These are phyloP conservation scores for Dendroctonus ponderosae DNA, from an alignment of 1,140 invertebrate genomes.

Conservation along the genomic window DNA sequence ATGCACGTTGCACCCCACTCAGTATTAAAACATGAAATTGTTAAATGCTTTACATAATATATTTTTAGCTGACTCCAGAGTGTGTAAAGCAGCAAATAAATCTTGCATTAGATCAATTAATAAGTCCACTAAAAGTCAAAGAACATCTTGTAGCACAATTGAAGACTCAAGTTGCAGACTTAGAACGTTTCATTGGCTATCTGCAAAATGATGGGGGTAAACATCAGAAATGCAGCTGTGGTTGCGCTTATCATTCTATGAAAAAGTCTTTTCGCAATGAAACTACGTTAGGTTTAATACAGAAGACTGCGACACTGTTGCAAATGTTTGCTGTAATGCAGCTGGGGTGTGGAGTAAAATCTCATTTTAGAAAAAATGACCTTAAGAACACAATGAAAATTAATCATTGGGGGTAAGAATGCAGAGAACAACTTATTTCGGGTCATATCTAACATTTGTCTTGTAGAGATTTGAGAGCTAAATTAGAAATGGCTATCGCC, in stretches of 20 bases:
- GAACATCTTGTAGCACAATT: slow-evolving; percentile 92
- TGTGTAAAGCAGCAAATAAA: slow-evolving; percentile 65
- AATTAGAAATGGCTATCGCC: slow-evolving; percentile 86
- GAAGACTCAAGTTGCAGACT: slow-evolving; percentile 94
- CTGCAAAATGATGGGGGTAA: slow-evolving; percentile 74
- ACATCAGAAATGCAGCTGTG: slow-evolving; percentile 61
- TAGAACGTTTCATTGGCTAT: slow-evolving; percentile 96
- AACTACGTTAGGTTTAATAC: slow-evolving; percentile 69
- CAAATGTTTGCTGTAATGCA: slow-evolving; percentile 93
- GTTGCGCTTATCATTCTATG: slow-evolving; percentile 61
- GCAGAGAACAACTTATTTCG: background rate
- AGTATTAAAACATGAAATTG: no score
- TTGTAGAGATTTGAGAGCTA: slow-evolving; percentile 82
- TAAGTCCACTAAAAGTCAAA: slow-evolving; percentile 94
- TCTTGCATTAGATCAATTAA: slow-evolving; percentile 72
- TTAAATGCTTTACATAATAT: slow-evolving; percentile 3
- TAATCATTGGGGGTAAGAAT: slow-evolving; percentile 84
- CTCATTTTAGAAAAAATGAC: slow-evolving; percentile 73
- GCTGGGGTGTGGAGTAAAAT: slow-evolving; percentile 75
- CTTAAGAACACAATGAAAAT: slow-evolving; percentile 82
- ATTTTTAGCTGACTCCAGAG: slow-evolving; percentile 55
- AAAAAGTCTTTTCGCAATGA: slow-evolving; percentile 49
- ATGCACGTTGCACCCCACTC: no score
- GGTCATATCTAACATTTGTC: slow-evolving; percentile 17
- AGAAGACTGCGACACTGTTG: slow-evolving; percentile 80